A percentile compares a stretch with the other conserved stretches of the same genome.
These are phyloP conservation scores for Fundulus diaphanus DNA, from an alignment of 2,797 vertebrate species.

Conservation along the genomic window DNA sequence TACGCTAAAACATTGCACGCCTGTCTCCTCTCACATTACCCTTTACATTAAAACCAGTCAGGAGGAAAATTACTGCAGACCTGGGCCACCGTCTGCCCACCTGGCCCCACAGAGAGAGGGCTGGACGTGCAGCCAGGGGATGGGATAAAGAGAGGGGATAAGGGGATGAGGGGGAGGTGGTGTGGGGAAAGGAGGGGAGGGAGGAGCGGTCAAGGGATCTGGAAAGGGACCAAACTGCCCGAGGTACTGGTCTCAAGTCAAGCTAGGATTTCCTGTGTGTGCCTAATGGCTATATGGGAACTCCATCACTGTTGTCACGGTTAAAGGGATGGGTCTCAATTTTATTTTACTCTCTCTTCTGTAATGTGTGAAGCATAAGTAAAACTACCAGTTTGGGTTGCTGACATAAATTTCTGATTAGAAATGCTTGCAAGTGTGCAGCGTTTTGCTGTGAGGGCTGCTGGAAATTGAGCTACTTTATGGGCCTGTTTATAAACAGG, in stretches of 20 bases:
- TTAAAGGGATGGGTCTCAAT: conserved; percentile 1
- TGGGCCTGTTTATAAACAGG: not conserved
- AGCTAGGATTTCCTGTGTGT: conserved; percentile 28
- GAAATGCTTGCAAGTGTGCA: not conserved
- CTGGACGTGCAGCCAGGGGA: conserved; percentile 45
- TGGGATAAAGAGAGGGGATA: conserved; percentile 64
- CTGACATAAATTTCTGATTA: not conserved
- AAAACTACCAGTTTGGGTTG: not conserved
- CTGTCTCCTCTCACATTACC: conserved; percentile 78
- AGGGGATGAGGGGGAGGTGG: conserved; percentile 44
- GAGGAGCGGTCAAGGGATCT: conserved; percentile 42
- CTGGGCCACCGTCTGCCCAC: conserved; percentile 76
- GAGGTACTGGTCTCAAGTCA: conserved; percentile 38
- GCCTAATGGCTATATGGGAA: conserved; percentile 13
- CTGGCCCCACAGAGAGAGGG: conserved; percentile 73
- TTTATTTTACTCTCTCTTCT: conserved; percentile 6
- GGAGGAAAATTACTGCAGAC: conserved; percentile 84
- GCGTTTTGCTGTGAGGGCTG: not conserved
- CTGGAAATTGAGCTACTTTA: not conserved
- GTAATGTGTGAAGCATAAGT: not conserved
- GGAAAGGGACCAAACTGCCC: conserved; percentile 24
- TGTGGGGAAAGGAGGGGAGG: conserved; percentile 33
- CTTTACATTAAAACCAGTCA: conserved; percentile 88
- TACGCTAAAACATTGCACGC: conserved; percentile 31
- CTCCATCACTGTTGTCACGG: conserved; percentile 3